These are phyloP conservation scores for Sinocyclocheilus anophthalmus DNA, from an alignment of 2,113 vertebrate species.

Conservation along the genomic window DNA sequence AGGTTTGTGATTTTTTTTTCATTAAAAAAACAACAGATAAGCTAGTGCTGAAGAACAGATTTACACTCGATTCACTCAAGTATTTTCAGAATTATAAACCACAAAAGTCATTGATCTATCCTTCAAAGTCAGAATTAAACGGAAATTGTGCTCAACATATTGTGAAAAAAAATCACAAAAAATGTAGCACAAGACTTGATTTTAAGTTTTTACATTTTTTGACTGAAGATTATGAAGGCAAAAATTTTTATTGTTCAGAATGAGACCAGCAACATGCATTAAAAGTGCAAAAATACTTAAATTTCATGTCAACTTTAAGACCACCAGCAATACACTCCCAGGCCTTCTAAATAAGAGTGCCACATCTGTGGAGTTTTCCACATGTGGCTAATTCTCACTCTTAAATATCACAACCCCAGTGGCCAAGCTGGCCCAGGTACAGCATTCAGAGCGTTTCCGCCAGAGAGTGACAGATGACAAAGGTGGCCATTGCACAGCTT, in stretches of 20 bases:
- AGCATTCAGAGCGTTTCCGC: not conserved
- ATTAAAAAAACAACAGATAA: not conserved
- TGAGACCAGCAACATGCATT: not conserved
- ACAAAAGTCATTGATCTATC: not conserved
- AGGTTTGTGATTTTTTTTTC: not conserved
- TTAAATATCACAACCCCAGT: conserved; percentile 22
- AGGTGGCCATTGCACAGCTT: conserved; percentile 44
- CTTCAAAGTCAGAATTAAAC: not conserved
- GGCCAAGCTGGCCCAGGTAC: not conserved
- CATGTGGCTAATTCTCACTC: not conserved
- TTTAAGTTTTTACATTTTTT: not conserved
- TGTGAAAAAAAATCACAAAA: not conserved
- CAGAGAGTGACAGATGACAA: conserved; percentile 55
- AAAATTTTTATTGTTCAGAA: not conserved
- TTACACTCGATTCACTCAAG: not conserved
- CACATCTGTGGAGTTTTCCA: not conserved
- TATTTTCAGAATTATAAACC: not conserved
- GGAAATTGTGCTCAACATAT: not conserved
- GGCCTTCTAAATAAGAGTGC: not conserved
- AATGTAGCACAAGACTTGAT: not conserved
- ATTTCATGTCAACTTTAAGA: not conserved
- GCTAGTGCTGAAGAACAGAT: not conserved
- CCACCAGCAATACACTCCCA: too few relatives aligned
- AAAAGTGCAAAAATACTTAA: not conserved
- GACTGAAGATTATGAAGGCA: not conserved